Base-by-base conservation (phyloP, 2,888 invertebrate species). In the Panorpa germanica region DNA sequence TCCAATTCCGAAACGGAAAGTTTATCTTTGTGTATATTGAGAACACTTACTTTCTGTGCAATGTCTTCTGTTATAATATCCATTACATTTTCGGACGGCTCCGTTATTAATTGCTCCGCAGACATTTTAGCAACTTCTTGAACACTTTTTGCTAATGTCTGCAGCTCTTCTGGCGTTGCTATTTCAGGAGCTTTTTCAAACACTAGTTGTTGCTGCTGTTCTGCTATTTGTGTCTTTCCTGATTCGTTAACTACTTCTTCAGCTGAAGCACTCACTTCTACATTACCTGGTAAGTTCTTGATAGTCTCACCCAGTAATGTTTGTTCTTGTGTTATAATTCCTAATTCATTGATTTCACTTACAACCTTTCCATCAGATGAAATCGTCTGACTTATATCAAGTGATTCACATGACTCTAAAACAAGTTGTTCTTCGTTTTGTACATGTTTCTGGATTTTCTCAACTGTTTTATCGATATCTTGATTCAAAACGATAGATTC, bases 261-360 rank as follows among this genome's bases (percentile, higher is more conserved):
- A 32, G 45, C 41, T 15, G 44, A 42, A 35, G 41, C 31, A 29
- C 37, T 34, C 15, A 28, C 33, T 15, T 36, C 33, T 31, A 33
- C 34, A n/a, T 27, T 28, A 27, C 21, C 36, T 33, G 28, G 20
- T 26, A 18, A 19, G 10, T 30, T 34, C 29, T 25, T 29, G 19
- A n/a, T 33, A n/a, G n/a, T n/a, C n/a, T n/a, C n/a, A n/a, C n/a
- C n/a, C 9, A 22, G 27, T 28, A 34, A 40, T 36, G 20, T 20
- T 28, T 37, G 35, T 13, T 36, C 36, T 37, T 39, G 28, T 29
- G 31, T 27, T 34, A 38, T 2, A 57, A 32, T 29, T 46, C 32
- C 5, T 28, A 19, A 3, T 55, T 44, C 31, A 57, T 40, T 32
- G 47, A 42, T 45, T 49, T 53, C 22, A 54, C 56, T 25, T 35